Conservation (phyloP, 2,888 invertebrate species). For the Drepana falcataria region DNA sequence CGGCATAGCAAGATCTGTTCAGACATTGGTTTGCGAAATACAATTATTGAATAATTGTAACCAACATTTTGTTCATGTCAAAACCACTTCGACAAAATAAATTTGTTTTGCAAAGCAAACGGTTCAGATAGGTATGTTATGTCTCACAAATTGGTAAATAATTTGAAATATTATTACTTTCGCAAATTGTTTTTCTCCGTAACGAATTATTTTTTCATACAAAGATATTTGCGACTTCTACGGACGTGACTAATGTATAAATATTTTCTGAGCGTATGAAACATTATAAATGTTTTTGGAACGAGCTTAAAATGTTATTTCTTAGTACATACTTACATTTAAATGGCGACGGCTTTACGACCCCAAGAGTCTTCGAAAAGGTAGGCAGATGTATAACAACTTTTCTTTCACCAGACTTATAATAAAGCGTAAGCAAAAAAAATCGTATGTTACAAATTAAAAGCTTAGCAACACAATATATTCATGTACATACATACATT, state of each 20-base stretch:
- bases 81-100: conserved; percentile 12
- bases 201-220: conserved; percentile 5
- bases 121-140: conserved; percentile 5
- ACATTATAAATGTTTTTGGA: neutral
- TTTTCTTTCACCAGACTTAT: no score
- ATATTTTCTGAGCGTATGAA: neutral
- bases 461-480: no score
- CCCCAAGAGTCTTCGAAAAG: no score
- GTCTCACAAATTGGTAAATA: conserved; percentile 15
- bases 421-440: no score
- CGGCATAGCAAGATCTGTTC: no score
- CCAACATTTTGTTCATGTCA: neutral
- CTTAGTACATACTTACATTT: no score
- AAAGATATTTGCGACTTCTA: conserved; percentile 9
- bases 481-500: no score
- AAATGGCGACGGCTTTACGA: no score
- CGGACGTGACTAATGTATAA: conserved; percentile 11
- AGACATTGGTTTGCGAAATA: no score
- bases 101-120: conserved; percentile 4
- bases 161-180: conserved; percentile 8
- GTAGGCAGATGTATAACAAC: no score
- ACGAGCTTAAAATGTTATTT: no score
- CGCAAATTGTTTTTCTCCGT: conserved; percentile 15
- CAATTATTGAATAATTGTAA: neutral
- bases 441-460: no score